phyloP scores from a whole-genome alignment of 2,113 vertebrate genomes.

The Vicugna pacos region DNA sequence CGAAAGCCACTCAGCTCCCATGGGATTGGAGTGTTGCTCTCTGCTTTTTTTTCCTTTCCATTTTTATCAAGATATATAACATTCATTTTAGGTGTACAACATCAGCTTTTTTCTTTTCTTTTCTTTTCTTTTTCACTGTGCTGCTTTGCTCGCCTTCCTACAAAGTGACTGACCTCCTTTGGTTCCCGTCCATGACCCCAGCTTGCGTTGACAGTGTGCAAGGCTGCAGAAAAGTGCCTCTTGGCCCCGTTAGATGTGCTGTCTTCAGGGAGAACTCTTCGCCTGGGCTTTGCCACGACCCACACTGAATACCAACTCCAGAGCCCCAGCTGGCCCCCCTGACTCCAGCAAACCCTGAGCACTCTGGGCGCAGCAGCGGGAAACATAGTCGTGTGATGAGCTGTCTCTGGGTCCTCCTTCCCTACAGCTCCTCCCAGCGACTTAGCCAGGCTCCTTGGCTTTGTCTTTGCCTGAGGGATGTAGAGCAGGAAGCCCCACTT shows the following conservation, averaged over 20 bases:
- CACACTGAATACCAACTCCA: too few species aligned
- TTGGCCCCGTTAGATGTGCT: neutral
- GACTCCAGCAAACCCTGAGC: fast-evolving
- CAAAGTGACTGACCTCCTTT: neutral
- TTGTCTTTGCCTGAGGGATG: neutral
- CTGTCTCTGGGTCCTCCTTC: neutral
- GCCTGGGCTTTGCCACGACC: neutral
- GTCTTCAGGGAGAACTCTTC: neutral
- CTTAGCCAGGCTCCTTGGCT: neutral
- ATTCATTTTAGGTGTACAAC: neutral
- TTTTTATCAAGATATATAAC: neutral
- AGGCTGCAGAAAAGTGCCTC: neutral
- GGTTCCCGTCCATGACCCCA: neutral
- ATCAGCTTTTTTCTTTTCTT: fast-evolving
- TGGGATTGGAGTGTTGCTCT: fast-evolving
- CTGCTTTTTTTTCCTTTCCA: neutral
- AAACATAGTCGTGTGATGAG: fast-evolving
- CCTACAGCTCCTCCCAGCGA: neutral
- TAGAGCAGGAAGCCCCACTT: neutral
- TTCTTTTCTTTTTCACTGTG: neutral
- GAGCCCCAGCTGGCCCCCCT: neutral
- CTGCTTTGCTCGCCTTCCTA: neutral
- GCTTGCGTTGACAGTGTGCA: neutral
- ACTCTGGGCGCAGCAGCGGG: fast-evolving
- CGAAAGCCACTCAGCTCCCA: neutral